Evolutionary conservation across 2,797 vertebrate species (phyloP).

Genomic region (Sebastes trivittatus): DNA sequence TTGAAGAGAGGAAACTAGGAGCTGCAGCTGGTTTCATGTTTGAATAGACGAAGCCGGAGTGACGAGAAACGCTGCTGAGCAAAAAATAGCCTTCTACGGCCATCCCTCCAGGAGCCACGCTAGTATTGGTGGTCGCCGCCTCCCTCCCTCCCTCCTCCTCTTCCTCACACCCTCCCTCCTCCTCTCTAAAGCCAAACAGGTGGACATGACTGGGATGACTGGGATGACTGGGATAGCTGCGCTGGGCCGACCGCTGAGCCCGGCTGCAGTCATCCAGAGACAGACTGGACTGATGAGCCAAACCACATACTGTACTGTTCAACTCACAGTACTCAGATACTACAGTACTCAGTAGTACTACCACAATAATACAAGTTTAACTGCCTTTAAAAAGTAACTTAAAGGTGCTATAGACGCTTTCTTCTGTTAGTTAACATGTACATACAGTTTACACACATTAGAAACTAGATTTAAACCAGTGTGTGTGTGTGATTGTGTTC

Average conservation of each 20-base stretch:
- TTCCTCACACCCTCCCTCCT: neutral
- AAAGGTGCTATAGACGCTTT: too few species aligned
- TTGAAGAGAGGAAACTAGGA: neutral
- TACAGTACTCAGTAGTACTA: too few species aligned
- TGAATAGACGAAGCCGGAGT: conserved; percentile 40
- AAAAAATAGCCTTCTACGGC: conserved; percentile 78
- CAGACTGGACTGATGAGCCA: neutral
- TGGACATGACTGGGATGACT: conserved; percentile 75
- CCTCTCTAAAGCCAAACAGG: conserved; percentile 62
- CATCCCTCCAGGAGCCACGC: conserved; percentile 32
- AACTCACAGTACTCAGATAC: too few species aligned
- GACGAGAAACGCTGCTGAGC: conserved; percentile 32
- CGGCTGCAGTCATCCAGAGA: too few species aligned
- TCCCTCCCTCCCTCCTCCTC: neutral
- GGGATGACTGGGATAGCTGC: conserved; percentile 39
- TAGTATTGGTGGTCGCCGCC: conserved; percentile 53
- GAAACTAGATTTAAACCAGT: too few species aligned
- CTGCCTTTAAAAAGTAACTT: too few species aligned
- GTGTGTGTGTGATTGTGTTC: neutral
- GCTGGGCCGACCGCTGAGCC: conserved; percentile 30
- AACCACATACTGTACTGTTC: neutral
- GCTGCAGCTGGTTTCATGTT: conserved; percentile 12
- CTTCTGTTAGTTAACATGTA: too few species aligned
- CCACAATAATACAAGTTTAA: too few species aligned
- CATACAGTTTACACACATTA: too few species aligned